A percentile compares a stretch with the other conserved stretches of the same genome.
These are phyloP conservation scores for Stenichneumon culpator DNA, from an alignment of 2,888 invertebrate genomes.

Conservation along the genomic window DNA sequence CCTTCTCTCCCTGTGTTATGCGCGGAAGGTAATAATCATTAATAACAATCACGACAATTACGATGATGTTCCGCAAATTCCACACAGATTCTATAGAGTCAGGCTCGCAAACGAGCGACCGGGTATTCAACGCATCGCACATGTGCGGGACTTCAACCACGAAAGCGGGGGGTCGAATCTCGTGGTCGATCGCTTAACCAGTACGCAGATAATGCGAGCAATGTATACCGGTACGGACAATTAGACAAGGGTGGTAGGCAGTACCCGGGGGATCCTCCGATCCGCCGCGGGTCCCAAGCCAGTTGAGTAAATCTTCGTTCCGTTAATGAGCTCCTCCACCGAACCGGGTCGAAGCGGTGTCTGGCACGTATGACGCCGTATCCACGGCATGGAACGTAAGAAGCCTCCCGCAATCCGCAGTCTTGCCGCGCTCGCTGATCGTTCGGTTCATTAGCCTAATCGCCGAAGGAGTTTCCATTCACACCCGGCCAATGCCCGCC, in stretches of 20 bases:
- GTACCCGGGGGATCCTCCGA: slow-evolving; percentile 15
- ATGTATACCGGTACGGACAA: slow-evolving; percentile 57
- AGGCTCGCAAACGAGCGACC: neutral
- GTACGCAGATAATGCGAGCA: slow-evolving; percentile 58
- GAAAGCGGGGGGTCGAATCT: slow-evolving; percentile 16
- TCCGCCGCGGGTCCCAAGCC: slow-evolving; percentile 43
- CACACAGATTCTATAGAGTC: slow-evolving; percentile 20
- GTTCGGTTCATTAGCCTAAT: slow-evolving; percentile 80
- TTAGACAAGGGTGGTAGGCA: slow-evolving; percentile 57
- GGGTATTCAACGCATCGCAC: neutral
- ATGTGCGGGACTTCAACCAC: slow-evolving; percentile 8
- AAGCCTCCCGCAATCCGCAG: slow-evolving; percentile 28
- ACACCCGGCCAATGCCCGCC: neutral
- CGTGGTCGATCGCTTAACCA: slow-evolving; percentile 61
- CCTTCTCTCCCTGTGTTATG: too few relatives aligned
- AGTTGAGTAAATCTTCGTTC: slow-evolving; percentile 64
- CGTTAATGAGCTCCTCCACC: slow-evolving; percentile 57
- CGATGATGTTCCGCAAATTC: neutral
- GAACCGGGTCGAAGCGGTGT: slow-evolving; percentile 44
- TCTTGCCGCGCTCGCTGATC: slow-evolving; percentile 72
- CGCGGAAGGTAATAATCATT: neutral
- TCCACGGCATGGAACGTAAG: slow-evolving; percentile 32
- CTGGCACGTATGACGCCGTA: slow-evolving; percentile 42
- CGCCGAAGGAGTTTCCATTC: slow-evolving; percentile 36
- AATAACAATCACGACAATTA: neutral